Evolutionary conservation across 2,797 vertebrate species (phyloP), one percentile per base, ranked within the genome.

Genomic region (Pampus argenteus): DNA sequence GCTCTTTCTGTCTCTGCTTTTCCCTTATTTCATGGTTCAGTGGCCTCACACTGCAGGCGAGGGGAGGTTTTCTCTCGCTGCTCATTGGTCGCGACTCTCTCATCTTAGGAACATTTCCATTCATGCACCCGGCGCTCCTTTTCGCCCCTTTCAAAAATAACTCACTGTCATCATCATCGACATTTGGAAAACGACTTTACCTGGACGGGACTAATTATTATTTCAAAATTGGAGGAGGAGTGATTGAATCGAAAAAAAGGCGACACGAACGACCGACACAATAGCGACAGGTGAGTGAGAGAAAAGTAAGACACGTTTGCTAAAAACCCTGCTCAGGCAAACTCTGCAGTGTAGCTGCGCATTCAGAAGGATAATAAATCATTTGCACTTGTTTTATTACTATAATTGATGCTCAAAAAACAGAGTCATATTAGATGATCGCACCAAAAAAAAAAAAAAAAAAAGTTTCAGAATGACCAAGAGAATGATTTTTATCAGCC

Each of bases 11-110:
- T 84, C 84, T 67, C 70, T 74, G 91, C 88, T 73, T 92, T 89
- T 71, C 91, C 88, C 89, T 93, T 93, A 87, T 96, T 95, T 95
- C 94, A 95, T 79, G 95, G 92, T 93, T 93, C 90, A 93, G 81
- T 92, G 91, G 91, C 90, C 89, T 88, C 79, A 63, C 87, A 83
- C 83, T 44, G 87, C 89, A 88, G 85, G 85, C 81, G 49, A 86
- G 89, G 90, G 91, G 91, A 91, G 92, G 88, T 77, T 91, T 91
- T 92, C 88, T 87, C 92, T 94, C 66, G 79, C 81, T 81, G 75
- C 93, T 93, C 89, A 95, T 95, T 95, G 95, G 95, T 89, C 92
- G 88, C 81, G 59, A 64, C 77, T 75, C 59, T 82, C 79, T 79
- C 86, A 68, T 91, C 87, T 77, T 84, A 79, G 76, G 59, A 83